Evolutionary conservation across 2,797 vertebrate species (phyloP), one percentile per base, ranked within the genome.

Genomic region (Hypotaenidia okinawae): DNA sequence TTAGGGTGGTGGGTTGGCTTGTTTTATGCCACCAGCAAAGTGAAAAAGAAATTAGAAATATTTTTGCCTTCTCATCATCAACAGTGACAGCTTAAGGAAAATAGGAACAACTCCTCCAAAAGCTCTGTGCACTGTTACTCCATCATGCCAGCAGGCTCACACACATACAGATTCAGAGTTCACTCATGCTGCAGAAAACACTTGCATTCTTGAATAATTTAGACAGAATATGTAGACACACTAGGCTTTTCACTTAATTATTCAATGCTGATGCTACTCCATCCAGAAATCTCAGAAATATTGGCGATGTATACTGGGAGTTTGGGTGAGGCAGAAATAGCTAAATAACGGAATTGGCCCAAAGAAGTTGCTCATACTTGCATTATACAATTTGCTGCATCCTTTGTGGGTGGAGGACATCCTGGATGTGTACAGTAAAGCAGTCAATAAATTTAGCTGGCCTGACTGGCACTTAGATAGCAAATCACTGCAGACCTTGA

Each of bases 161-260:
- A 55, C 27, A 92, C 8, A 3, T 47, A 72, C 24, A 61, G 39
- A 63, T 69, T 72, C 82, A 91, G 67, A 84, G 55, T n/a, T 75
- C 35, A 7, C 54, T 75, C 43, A 76, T 22, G 55, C 62, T 80
- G 54, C 80, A 85, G 0, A 6, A 58, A 77, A 91, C 39, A 74
- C 33, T 75, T 62, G 25, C 15, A 49, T 90, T 90, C 68, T 93
- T 91, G 37, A 81, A 88, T 87, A 92, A 95, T 91, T 93, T 61
- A 73, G 39, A 77, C 68, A 84, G 84, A 94, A 94, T 63, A 67
- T 14, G 25, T 45, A 68, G 49, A 49, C 5, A 11, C 0, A 0
- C 37, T 37, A 43, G 33, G 37, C 37, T 78, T 86, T 75, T 88
- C 79, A 52, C 45, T 54, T 30, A 88, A 78, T 76, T 76, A 74